phyloP scores from a whole-genome alignment of 2,888 invertebrate species.

The Eledona agricola region DNA sequence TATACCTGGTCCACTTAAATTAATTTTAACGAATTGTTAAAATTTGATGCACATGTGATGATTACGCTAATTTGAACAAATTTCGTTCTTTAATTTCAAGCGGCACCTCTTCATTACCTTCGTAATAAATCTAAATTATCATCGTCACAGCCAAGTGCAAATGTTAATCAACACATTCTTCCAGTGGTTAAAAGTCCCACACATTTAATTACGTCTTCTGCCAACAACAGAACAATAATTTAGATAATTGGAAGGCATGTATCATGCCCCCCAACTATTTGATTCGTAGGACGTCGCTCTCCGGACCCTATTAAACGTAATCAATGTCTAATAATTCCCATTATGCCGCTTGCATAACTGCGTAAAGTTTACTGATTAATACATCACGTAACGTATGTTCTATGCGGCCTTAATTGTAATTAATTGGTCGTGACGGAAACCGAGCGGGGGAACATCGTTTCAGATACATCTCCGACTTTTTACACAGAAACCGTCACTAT shows the following conservation, averaged over 20 bases:
- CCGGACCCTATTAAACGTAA: conserved; percentile 45
- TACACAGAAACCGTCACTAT: no score
- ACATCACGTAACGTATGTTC: conserved; percentile 35
- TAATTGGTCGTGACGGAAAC: conserved; percentile 38
- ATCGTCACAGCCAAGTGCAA: background rate
- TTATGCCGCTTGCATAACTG: conserved; percentile 39
- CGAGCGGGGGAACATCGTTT: conserved; percentile 11
- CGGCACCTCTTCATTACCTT: no score
- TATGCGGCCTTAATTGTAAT: conserved; percentile 37
- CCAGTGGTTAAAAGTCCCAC: conserved; percentile 6
- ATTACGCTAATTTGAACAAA: no score
- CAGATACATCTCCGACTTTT: no score
- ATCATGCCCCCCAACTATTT: conserved; percentile 30
- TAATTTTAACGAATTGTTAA: conserved; percentile 38
- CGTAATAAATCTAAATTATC: no score
- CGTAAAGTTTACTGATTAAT: conserved; percentile 40
- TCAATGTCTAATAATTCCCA: conserved; percentile 46
- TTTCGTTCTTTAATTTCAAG: no score
- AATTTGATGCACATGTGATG: no score
- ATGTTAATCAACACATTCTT: conserved; percentile 12
- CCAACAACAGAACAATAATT: conserved; percentile 36
- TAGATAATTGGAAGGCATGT: conserved; percentile 45
- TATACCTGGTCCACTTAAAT: no score
- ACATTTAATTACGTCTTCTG: conserved; percentile 21
- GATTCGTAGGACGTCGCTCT: conserved; percentile 34